Evolutionary conservation across 2,888 invertebrate species (phyloP), one percentile per base, ranked within the genome.

Genomic region (Coelinius sp.): DNA sequence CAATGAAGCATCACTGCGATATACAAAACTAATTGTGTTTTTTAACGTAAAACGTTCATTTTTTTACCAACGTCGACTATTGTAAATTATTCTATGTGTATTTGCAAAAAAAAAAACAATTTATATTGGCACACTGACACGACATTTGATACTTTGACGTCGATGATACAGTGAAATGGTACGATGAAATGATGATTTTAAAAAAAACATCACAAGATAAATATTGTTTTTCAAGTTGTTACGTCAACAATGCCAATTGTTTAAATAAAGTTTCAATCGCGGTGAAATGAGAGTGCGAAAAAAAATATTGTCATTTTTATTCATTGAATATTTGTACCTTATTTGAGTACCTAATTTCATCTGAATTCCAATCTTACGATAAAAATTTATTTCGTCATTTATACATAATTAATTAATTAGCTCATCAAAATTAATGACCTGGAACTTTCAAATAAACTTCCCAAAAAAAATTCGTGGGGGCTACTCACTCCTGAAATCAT

Each of bases 221-320:
- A 71, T 12, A 71, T 66, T 71, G 70, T 70, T 70, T 65, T 65
- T 52, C 64, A 70, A 65, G 53, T 53, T 65, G 64, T 70, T 65
- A 56, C 38, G 20, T 65, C 65, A 65, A 65, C 70, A 66, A 76
- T 75, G 76, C 74, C 75, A 79, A 76, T 78, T 77, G 76, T 78
- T 79, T 76, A 79, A n/a, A 79, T 78, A 78, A 79, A 77, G 77
- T 73, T 77, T 77, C 74, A 76, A 78, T 70, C 74, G 74, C 78
- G 75, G 65, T 65, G 70, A 44, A 75, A 74, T 70, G 56, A 17
- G 41, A 65, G 56, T 69, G 63, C 62, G 41, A 70, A 65, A 22
- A 63, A 70, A 49, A 35, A 56, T 46, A n/a, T 20, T 22, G 25
- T 69, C 10, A 44, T 27, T 35, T 25, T 49, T 35, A n/a, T 31